phyloP scores from a whole-genome alignment of 2,797 vertebrate genomes.

The Delichon dasypus region DNA sequence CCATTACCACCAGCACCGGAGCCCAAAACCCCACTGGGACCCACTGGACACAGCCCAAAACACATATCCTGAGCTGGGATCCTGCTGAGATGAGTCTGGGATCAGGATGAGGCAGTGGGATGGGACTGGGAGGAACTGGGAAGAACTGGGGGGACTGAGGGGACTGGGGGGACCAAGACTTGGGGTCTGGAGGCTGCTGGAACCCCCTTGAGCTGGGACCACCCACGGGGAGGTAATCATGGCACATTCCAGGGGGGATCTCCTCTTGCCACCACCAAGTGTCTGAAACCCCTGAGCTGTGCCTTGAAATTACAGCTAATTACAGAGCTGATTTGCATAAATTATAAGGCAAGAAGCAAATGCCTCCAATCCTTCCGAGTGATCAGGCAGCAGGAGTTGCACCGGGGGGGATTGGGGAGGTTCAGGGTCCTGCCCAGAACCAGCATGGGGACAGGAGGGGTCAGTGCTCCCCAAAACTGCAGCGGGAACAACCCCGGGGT shows the following conservation, averaged over 20 bases:
- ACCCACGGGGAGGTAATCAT: constrained; percentile 81
- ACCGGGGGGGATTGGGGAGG: too few species aligned
- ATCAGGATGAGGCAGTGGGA: too few species aligned
- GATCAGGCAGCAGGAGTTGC: constrained; percentile 38
- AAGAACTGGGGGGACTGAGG: background rate
- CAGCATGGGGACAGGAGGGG: too few species aligned
- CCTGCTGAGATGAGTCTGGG: too few species aligned
- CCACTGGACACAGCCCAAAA: too few species aligned
- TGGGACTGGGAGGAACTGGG: background rate
- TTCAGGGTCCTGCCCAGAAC: too few species aligned
- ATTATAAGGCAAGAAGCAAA: constrained; percentile 79
- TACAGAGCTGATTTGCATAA: constrained; percentile 82
- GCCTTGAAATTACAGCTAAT: constrained; percentile 87
- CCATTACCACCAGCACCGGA: too few species aligned
- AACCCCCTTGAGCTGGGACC: constrained; percentile 63
- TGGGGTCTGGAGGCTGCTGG: background rate
- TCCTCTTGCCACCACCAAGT: constrained; percentile 69
- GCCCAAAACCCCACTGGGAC: too few species aligned
- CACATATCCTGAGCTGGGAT: too few species aligned
- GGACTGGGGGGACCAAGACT: accelerated
- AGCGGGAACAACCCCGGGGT: too few species aligned
- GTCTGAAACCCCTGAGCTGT: constrained; percentile 75
- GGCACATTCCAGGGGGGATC: constrained; percentile 75
- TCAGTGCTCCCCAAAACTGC: too few species aligned
- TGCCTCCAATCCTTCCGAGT: constrained; percentile 79